Conservation (phyloP, 2,113 vertebrate genomes). For the Todiramphus saurophagus region DNA sequence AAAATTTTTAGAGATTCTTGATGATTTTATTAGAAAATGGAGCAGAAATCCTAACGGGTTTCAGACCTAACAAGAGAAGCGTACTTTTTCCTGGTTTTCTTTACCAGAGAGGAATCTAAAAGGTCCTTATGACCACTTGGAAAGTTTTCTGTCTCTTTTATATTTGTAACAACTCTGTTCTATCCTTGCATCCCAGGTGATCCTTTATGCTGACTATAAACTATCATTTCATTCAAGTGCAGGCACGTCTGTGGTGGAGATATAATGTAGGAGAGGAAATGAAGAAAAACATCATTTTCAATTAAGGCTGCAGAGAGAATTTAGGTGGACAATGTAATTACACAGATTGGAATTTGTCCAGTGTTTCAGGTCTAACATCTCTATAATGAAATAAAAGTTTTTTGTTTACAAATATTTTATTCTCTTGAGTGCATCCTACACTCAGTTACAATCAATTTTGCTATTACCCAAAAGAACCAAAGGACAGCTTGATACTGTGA, state of each 20-base stretch:
- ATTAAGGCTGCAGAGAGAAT: slow-evolving; percentile 16
- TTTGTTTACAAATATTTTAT: slow-evolving; percentile 43
- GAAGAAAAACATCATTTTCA: slow-evolving; percentile 5
- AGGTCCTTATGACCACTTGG: background rate
- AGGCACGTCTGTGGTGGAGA: background rate
- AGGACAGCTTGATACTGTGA: background rate
- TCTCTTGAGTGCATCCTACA: background rate
- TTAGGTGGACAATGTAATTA: slow-evolving; percentile 26
- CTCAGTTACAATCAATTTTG: background rate
- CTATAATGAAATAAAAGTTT: slow-evolving; percentile 52
- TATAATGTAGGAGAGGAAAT: slow-evolving; percentile 4
- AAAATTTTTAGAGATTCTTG: background rate
- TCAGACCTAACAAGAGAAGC: background rate
- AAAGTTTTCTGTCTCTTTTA: background rate
- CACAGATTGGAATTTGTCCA: slow-evolving; percentile 9
- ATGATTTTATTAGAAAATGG: background rate
- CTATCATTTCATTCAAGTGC: background rate
- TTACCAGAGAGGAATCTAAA: background rate
- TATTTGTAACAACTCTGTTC: background rate
- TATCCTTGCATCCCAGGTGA: background rate
- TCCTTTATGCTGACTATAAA: background rate
- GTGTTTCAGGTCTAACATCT: slow-evolving; percentile 32
- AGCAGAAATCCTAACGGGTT: background rate
- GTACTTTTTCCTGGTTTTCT: background rate
- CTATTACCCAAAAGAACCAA: background rate